Conservation (phyloP, 23 tunicate genomes). For the Oikopleura dioica region DNA sequence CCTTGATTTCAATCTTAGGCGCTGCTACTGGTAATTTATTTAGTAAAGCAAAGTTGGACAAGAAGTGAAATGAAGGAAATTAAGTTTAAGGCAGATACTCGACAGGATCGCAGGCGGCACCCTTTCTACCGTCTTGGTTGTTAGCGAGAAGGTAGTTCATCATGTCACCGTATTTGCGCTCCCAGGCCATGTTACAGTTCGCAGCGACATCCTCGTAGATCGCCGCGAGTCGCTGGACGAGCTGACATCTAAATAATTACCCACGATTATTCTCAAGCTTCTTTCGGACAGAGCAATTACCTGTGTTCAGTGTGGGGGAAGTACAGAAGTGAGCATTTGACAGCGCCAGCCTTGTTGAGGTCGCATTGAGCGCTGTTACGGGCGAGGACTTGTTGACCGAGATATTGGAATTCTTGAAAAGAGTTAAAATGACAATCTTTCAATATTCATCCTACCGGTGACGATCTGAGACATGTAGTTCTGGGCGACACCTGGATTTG, state of each 20-base stretch:
- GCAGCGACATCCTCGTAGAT: not conserved
- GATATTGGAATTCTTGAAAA: slow-evolving; percentile 7
- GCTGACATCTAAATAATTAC: no score
- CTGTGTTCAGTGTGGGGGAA: slow-evolving; percentile 1
- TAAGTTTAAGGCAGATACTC: no score
- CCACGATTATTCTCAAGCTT: no score
- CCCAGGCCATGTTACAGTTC: not conserved
- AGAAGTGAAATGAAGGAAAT: no score
- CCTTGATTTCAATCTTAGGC: no score
- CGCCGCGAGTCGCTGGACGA: not conserved
- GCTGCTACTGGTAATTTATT: no score
- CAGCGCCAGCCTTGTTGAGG: not conserved
- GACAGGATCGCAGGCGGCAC: not conserved
- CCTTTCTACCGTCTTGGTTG: slow-evolving; percentile 1
- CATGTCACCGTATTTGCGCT: not conserved
- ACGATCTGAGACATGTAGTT: not conserved
- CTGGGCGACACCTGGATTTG: not conserved
- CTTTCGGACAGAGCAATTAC: no score
- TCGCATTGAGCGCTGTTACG: not conserved
- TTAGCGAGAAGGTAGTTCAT: not conserved
- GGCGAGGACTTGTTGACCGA: not conserved
- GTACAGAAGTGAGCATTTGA: not conserved
- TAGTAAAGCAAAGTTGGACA: no score
- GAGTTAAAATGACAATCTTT: no score
- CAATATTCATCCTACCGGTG: no score